These are phyloP conservation scores for Cheumatopsyche charites DNA, from an alignment of 1,140 invertebrate genomes.

Conservation along the genomic window DNA sequence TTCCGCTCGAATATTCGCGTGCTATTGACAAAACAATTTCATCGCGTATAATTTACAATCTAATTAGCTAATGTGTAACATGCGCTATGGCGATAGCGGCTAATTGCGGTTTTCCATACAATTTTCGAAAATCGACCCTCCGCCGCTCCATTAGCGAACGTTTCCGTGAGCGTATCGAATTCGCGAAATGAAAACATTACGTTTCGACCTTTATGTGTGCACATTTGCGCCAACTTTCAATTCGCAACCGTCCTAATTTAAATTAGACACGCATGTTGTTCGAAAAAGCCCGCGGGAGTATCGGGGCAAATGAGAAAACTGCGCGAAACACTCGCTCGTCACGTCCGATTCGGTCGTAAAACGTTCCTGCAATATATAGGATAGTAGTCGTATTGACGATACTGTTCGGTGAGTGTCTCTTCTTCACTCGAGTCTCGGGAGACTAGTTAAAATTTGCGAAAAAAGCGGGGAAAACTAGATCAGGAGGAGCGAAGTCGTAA, in stretches of 20 bases:
- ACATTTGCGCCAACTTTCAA: not conserved
- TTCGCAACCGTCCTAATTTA: slow-evolving; percentile 40
- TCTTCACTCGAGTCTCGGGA: no score
- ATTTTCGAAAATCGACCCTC: no score
- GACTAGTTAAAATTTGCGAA: no score
- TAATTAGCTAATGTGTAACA: no score
- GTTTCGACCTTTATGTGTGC: not conserved
- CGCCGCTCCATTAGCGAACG: not conserved
- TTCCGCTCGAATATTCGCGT: no score
- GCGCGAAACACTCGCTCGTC: slow-evolving; percentile 19
- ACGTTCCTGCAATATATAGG: no score
- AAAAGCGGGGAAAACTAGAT: no score
- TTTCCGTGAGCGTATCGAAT: not conserved
- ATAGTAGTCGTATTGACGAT: not conserved
- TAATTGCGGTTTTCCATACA: no score
- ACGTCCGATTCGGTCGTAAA: slow-evolving; percentile 19
- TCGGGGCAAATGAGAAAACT: slow-evolving; percentile 28
- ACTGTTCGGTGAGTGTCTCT: not conserved
- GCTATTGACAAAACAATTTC: no score
- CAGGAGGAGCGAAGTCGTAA: no score
- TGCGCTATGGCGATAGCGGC: no score
- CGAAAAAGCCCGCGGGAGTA: slow-evolving; percentile 2
- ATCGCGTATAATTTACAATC: no score
- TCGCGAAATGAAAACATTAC: slow-evolving; percentile 1
- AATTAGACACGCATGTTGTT: slow-evolving; percentile 45